Evolutionary conservation across 2,797 vertebrate genomes (phyloP), one percentile per base, ranked within the genome.

Genomic region (Poecilia wingei): DNA sequence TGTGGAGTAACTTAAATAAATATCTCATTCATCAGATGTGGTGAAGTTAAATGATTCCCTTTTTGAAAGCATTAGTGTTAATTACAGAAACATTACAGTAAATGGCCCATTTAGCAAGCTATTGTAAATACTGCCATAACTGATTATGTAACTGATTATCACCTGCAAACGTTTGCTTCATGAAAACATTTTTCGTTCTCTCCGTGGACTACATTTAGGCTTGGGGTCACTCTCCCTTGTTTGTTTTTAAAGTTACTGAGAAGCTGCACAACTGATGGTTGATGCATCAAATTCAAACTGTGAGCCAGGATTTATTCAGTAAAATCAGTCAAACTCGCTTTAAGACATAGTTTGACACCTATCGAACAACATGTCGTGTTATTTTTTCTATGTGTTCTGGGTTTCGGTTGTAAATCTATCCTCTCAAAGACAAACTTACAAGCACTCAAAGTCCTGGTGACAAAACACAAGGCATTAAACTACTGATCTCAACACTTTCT

Each of bases 101-200:
- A 83, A 82, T 46, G 25, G 47, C n/a, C 39, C 75, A 76, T 75
- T 78, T 53, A 28, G 25, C 51, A 72, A 69, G 31, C 66, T 51
- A 20, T 74, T 77, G 69, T 59, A 80, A 76, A 80, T 74, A 76
- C 47, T 79, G 72, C 72, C 71, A 69, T 49, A 47, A 75, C 46
- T 76, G 75, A 78, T 85, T 80, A 78, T 76, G 72, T 74, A 49
- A 55, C 28, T 72, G 18, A 57, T 78, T 18, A 74, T 72, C 20
- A 18, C 76, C 75, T 75, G 57, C 43, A 72, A 41, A 68, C 70
- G 43, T 77, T 88, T 84, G 9, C 53, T 51, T 79, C 2, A 4
- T 76, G 49, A 79, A 83, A 75, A 75, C 72, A 75, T 72, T 20
- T 71, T 16, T 55, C 22, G 14, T 57, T 71, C 43, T 69, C 18